These are phyloP conservation scores for Rhagoletis pomonella DNA, from an alignment of 1,140 invertebrate species.

Conservation along the genomic window DNA sequence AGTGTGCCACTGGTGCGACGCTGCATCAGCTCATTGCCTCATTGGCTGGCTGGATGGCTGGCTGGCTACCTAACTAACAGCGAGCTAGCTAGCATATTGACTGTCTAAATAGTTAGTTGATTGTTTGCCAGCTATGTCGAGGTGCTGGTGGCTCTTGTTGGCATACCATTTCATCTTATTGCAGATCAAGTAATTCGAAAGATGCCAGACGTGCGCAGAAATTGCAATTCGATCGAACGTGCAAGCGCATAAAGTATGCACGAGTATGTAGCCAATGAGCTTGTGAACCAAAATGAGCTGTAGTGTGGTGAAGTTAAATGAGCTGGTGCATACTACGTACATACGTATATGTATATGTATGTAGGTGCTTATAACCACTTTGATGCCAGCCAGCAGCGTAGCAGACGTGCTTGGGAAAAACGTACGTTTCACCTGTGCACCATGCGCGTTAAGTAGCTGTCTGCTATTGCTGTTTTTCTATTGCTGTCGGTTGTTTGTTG, in stretches of 20 bases:
- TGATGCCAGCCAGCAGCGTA: not conserved
- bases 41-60: not conserved
- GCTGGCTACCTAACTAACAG: no score
- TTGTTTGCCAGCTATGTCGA: not conserved
- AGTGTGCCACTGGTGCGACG: slow-evolving; percentile 20
- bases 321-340: no score
- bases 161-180: slow-evolving; percentile 48
- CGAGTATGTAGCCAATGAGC: not conserved
- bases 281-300: not conserved
- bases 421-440: slow-evolving; percentile 29
- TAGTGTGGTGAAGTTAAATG: not conserved
- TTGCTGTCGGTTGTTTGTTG: not conserved
- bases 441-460: slow-evolving; percentile 48
- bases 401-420: slow-evolving; percentile 45
- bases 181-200: slow-evolving; percentile 48
- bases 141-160: not conserved
- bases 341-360: no score
- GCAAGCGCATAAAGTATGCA: not conserved
- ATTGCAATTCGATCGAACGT: slow-evolving; percentile 51
- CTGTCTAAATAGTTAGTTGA: not conserved
- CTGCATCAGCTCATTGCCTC: not conserved
- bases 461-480: slow-evolving; percentile 22
- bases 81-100: not conserved
- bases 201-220: slow-evolving; percentile 54
- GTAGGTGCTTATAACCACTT: not conserved